These are phyloP conservation scores for Chymomyza costata DNA, from an alignment of 1,140 invertebrate genomes.

Conservation along the genomic window DNA sequence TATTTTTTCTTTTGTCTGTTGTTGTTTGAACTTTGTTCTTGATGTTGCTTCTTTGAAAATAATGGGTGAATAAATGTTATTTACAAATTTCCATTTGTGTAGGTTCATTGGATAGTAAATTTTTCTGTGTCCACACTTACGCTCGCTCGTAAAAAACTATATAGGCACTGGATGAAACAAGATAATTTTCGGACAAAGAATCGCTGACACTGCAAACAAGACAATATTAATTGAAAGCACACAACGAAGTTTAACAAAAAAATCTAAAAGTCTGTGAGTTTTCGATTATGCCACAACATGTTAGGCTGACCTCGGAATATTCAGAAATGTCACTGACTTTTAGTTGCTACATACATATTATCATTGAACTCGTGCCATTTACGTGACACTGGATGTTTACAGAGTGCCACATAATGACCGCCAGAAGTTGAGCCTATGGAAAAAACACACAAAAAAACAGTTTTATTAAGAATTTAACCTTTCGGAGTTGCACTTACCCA, in stretches of 20 bases:
- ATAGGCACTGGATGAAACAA: constrained; percentile 89
- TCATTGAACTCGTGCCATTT: constrained; percentile 96
- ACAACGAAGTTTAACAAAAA: not conserved
- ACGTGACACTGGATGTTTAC: constrained; percentile 88
- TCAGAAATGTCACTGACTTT: too few species aligned
- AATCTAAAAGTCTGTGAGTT: not conserved
- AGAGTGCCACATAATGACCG: constrained; percentile 95
- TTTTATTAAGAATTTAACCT: not conserved
- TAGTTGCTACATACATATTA: constrained; percentile 81
- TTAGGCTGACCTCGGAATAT: too few species aligned
- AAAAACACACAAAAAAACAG: constrained; percentile 2
- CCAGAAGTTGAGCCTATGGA: constrained; percentile 87
- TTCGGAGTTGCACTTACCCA: constrained; percentile 31
- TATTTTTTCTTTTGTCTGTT: not conserved
- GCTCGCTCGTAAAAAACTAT: constrained; percentile 92
- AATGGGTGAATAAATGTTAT: too few species aligned
- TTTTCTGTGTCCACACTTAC: constrained; percentile 17
- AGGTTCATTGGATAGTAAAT: too few species aligned
- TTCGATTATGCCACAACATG: too few species aligned
- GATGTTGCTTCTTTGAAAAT: not conserved
- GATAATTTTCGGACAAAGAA: constrained; percentile 75
- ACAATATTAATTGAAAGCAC: constrained; percentile 3
- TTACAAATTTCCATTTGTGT: not conserved
- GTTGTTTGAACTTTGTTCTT: not conserved
- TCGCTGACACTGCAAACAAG: constrained; percentile 75